Evolutionary conservation across 1,140 invertebrate genomes (phyloP), one percentile per base, ranked within the genome.

Genomic region (Lysiphlebus fabarum): DNA sequence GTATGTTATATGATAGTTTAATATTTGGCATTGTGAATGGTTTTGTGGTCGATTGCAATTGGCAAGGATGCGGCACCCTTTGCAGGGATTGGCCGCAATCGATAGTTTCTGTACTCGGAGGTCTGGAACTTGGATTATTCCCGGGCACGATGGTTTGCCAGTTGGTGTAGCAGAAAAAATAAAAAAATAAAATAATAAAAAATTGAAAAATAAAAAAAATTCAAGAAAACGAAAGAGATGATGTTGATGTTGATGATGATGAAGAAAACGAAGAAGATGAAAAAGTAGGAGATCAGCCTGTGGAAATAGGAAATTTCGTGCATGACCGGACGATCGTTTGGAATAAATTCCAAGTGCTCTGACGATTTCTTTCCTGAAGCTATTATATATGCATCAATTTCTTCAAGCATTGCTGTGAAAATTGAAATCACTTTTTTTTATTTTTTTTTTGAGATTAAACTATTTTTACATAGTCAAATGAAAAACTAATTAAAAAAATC

Each of bases 391-490:
- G 17, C 17, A 26, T 26, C 17, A 26, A 26, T 26, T 26, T 26
- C 17, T 26, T 26, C 17, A 26, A 26, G 17, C 17, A 26, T 26
- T 26, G 36, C 10, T 10, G 51, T 62, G 59, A 70, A 70, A 70
- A 70, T 70, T 69, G 66, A 68, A 70, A 67, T 69, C 65, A 62
- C 51, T 53, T 36, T 37, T 57, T 45, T 48, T 53, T 53, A 53
- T n/a, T n/a, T n/a, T n/a, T n/a, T n/a, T n/a, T n/a, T n/a, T n/a
- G n/a, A 49, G 62, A 62, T 59, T 58, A 26, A 26, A 26, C 17
- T 26, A 26, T 26, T 26, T 26, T 26, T 26, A 26, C 17, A 26
- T 26, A 26, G 17, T 4, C 4, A 26, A 26, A 26, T 26, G 17
- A 26, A 26, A 26, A 26, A 26, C 17, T 26, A 26, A 26, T 26